These are phyloP conservation scores for Probaryconus sp. DNA, from an alignment of 1,140 invertebrate species.

Conservation along the genomic window DNA sequence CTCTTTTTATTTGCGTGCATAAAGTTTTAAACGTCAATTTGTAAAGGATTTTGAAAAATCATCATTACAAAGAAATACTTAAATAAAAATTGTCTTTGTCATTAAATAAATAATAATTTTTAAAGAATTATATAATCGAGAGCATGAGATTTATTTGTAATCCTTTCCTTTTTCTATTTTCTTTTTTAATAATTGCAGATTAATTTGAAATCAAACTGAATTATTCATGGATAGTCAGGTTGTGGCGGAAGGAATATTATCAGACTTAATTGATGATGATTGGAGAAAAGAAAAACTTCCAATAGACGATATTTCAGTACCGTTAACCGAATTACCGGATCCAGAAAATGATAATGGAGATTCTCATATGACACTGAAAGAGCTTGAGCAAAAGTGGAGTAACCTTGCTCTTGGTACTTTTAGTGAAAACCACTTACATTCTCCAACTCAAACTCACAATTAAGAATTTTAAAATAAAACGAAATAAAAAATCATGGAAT, in stretches of 20 bases:
- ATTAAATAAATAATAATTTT: too few species aligned
- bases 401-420: constrained; percentile 85
- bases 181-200: too few species aligned
- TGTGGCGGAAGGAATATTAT: constrained; percentile 85
- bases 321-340: constrained; percentile 91
- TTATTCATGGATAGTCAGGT: constrained; percentile 82
- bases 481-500: constrained; percentile 34
- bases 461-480: constrained; percentile 44
- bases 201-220: too few species aligned
- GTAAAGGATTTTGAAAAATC: too few species aligned
- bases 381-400: constrained; percentile 94
- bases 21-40: too few species aligned
- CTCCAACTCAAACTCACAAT: constrained; percentile 73
- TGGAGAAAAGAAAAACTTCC: constrained; percentile 94
- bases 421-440: constrained; percentile 77
- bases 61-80: too few species aligned
- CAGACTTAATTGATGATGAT: constrained; percentile 92
- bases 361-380: constrained; percentile 91
- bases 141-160: too few species aligned
- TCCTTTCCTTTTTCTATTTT: too few species aligned
- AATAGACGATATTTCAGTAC: constrained; percentile 93
- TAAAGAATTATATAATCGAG: too few species aligned
- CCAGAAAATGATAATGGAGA: constrained; percentile 96
- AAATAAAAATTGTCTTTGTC: too few species aligned
- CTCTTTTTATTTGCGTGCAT: too few species aligned